phyloP scores from a whole-genome alignment of 2,113 vertebrate species.

The Typhlomys cinereus region DNA sequence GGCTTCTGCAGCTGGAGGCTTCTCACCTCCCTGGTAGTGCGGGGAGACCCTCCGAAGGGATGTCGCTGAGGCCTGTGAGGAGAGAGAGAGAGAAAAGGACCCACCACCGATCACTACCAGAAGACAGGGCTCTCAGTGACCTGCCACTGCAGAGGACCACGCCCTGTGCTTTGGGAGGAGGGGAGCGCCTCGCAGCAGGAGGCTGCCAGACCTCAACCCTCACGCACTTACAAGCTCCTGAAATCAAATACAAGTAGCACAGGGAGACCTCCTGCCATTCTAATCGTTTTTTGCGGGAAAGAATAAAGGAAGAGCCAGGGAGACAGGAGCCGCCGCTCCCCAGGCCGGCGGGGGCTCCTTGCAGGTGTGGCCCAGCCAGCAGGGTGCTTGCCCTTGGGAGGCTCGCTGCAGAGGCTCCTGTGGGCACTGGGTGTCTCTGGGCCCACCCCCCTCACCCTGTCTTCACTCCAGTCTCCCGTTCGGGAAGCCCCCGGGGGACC shows the following conservation, averaged over 20 bases:
- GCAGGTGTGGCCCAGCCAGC: slow-evolving; percentile 71
- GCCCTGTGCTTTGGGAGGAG: slow-evolving; percentile 61
- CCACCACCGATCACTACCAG: fast-evolving
- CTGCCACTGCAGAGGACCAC: not conserved
- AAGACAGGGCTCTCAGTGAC: fast-evolving
- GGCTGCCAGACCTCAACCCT: slow-evolving; percentile 67
- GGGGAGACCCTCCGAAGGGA: too few relatives aligned
- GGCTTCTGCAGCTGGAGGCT: fast-evolving
- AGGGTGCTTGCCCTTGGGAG: slow-evolving; percentile 60
- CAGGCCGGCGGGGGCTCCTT: slow-evolving; percentile 73
- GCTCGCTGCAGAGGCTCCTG: slow-evolving; percentile 66
- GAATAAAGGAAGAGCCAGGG: slow-evolving; percentile 70
- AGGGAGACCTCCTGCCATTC: slow-evolving; percentile 69
- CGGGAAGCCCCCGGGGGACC: slow-evolving; percentile 79
- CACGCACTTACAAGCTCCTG: slow-evolving; percentile 62
- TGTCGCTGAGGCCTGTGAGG: too few relatives aligned
- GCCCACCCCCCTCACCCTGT: slow-evolving; percentile 40
- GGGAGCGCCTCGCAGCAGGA: not conserved
- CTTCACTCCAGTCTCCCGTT: slow-evolving; percentile 76
- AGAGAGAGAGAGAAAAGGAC: not conserved
- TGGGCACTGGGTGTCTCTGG: slow-evolving; percentile 57
- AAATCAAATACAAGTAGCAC: slow-evolving; percentile 76
- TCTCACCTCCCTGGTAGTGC: too few relatives aligned
- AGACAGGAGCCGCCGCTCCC: slow-evolving; percentile 67
- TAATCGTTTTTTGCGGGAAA: slow-evolving; percentile 69